Evolutionary conservation across 2,113 vertebrate species (phyloP).

Genomic region (Phalacrocorax aristotelis): DNA sequence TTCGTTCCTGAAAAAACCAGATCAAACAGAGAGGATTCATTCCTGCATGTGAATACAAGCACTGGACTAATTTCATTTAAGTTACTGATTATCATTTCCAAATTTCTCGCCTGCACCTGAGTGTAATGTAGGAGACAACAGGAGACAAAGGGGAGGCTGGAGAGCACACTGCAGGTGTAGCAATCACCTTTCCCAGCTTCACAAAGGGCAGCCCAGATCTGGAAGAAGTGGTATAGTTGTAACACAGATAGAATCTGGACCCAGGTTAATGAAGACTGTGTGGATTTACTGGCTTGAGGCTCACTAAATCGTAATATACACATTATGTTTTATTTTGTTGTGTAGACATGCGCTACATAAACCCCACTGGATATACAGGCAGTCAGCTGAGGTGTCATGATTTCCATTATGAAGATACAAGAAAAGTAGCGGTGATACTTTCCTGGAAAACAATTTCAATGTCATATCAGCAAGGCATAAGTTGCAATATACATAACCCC

Average conservation of each 20-base stretch:
- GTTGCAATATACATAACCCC: background rate
- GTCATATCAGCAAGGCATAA: background rate
- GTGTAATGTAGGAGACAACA: fast-evolving
- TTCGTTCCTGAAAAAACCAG: background rate
- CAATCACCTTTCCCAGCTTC: background rate
- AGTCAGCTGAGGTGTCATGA: background rate
- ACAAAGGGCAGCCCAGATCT: background rate
- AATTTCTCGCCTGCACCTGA: background rate
- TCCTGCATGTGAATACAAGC: background rate
- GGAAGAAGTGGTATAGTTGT: background rate
- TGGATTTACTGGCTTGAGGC: background rate
- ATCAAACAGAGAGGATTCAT: background rate
- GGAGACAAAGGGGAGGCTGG: background rate
- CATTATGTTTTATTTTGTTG: background rate
- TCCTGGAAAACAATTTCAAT: background rate
- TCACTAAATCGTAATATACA: background rate
- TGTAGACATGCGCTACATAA: background rate
- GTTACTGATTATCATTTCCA: background rate
- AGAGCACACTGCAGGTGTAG: fast-evolving
- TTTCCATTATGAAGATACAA: background rate
- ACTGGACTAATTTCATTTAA: background rate
- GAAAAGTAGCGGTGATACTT: background rate
- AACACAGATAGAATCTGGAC: background rate
- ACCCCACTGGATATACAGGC: background rate
- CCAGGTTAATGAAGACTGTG: background rate